These are phyloP conservation scores for Cyclura pinguis DNA, from an alignment of 2,797 vertebrate genomes.

Conservation along the genomic window DNA sequence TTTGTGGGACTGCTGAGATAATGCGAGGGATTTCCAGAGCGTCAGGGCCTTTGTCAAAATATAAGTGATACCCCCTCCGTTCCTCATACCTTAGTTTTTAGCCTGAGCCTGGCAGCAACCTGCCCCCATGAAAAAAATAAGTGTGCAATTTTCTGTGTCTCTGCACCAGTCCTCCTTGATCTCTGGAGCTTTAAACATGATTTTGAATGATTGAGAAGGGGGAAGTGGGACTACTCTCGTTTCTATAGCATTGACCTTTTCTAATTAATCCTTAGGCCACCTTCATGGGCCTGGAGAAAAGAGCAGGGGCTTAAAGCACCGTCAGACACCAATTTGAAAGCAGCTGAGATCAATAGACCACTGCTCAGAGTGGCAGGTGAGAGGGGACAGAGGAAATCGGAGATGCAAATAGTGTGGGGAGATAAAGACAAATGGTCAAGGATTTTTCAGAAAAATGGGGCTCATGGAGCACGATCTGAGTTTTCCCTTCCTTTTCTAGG, in stretches of 20 bases:
- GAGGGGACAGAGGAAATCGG: constrained; percentile 1
- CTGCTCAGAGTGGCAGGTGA: constrained; percentile 42
- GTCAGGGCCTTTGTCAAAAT: constrained; percentile 64
- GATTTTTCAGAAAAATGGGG: background rate
- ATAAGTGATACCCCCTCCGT: constrained; percentile 50
- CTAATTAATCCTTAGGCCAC: constrained; percentile 62
- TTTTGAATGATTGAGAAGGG: constrained; percentile 50
- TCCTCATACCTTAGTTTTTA: constrained; percentile 50
- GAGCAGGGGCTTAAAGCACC: constrained; percentile 49
- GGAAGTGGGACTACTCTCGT: constrained; percentile 22
- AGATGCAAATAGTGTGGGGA: background rate
- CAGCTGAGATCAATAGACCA: constrained; percentile 22
- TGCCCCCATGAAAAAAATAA: constrained; percentile 19
- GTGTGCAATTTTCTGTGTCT: constrained; percentile 52
- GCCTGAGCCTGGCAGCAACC: constrained; percentile 59
- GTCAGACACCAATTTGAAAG: constrained; percentile 59
- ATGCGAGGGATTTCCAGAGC: constrained; percentile 61
- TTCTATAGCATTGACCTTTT: constrained; percentile 52
- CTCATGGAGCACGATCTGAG: background rate
- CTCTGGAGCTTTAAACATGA: constrained; percentile 70
- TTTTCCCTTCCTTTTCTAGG: background rate
- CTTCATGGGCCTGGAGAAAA: constrained; percentile 43
- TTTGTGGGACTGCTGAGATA: constrained; percentile 69
- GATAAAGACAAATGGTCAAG: background rate
- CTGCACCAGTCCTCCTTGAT: constrained; percentile 68